Conservation (phyloP, 2,113 vertebrate genomes). For the Gorilla gorilla region DNA sequence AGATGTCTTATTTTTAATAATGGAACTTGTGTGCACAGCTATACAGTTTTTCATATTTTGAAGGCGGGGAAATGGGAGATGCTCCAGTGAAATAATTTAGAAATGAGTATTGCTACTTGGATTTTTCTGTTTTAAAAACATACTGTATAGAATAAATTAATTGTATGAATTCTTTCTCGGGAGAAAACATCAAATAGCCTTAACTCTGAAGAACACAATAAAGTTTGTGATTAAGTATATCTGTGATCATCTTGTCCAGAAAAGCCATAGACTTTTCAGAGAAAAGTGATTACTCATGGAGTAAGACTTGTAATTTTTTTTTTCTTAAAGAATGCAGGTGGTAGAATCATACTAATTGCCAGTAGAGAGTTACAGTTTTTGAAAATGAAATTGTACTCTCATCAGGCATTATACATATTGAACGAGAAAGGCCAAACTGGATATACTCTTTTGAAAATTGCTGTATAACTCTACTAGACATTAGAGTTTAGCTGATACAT, state of each 20-base stretch:
- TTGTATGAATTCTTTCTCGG: background rate
- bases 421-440: slow-evolving; percentile 72
- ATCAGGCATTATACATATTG: slow-evolving; percentile 61
- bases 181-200: background rate
- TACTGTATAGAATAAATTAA: background rate
- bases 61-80: background rate
- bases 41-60: background rate
- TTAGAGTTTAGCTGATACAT: slow-evolving; percentile 79
- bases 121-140: background rate
- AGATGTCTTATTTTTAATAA: slow-evolving; percentile 9
- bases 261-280: slow-evolving; percentile 16
- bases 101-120: background rate
- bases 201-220: background rate
- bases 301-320: background rate
- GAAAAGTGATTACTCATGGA: background rate
- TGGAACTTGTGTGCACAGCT: background rate
- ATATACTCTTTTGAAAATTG: slow-evolving; percentile 73
- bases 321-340: background rate
- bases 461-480: slow-evolving; percentile 73
- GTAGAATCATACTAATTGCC: slow-evolving; percentile 56
- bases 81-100: background rate
- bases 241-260: background rate
- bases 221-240: background rate
- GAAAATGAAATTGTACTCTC: slow-evolving; percentile 50
- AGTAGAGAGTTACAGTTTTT: slow-evolving; percentile 65